Evolutionary conservation across 92 coral and sea anemone species (phyloP).

Genomic region (Diadumene lineata): DNA sequence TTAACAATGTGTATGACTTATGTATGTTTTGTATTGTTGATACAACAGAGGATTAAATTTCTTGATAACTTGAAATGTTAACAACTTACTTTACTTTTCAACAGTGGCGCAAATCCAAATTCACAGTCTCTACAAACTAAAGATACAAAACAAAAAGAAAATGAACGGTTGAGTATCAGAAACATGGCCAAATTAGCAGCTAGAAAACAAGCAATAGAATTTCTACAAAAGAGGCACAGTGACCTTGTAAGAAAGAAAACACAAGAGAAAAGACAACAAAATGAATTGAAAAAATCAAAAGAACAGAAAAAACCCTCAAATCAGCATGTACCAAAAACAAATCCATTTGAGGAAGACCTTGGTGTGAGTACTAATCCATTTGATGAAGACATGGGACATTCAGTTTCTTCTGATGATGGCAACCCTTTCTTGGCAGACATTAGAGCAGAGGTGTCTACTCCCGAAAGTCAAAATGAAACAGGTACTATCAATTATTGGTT

Average conservation of each 20-base stretch:
- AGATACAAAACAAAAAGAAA: constrained; percentile 58
- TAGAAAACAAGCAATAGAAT: constrained; percentile 73
- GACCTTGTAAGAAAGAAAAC: constrained; percentile 58
- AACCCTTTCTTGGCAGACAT: constrained; percentile 91
- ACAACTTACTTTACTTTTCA: too few relatives aligned
- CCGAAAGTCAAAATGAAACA: background rate
- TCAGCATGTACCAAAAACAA: constrained; percentile 25
- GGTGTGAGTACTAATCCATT: constrained; percentile 57
- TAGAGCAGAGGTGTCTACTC: constrained; percentile 58
- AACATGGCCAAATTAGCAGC: constrained; percentile 63
- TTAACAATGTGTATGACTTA: too few relatives aligned
- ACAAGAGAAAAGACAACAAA: constrained; percentile 52
- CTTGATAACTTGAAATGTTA: too few relatives aligned
- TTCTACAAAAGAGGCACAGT: constrained; percentile 55
- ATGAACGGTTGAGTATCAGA: constrained; percentile 63
- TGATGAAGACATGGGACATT: constrained; percentile 38
- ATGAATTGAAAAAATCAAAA: constrained; percentile 25
- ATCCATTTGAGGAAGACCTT: constrained; percentile 77
- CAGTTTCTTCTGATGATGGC: constrained; percentile 51
- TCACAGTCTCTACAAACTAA: constrained; percentile 82
- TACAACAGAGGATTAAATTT: too few relatives aligned
- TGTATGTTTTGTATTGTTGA: too few relatives aligned
- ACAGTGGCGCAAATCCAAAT: constrained; percentile 95
- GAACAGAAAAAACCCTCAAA: background rate
- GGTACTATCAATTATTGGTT: background rate